Conservation (phyloP, 2,888 invertebrate genomes). For the Bombylius major region DNA sequence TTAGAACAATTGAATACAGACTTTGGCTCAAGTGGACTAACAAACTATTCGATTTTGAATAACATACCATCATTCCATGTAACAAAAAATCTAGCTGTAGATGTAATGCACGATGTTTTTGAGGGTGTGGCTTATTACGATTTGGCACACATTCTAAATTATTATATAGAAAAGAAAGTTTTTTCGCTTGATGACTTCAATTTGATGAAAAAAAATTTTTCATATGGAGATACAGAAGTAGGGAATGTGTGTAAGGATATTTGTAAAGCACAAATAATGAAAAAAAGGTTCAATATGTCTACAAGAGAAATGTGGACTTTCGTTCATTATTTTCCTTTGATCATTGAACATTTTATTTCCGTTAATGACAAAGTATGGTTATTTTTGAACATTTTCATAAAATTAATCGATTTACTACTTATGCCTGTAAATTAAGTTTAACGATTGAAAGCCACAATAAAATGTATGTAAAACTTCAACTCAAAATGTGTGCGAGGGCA, state of each 20-base stretch:
- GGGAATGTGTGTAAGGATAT: slow-evolving; percentile 9
- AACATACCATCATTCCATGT: slow-evolving; percentile 9
- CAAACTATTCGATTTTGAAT: slow-evolving; percentile 6
- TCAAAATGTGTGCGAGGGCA: neutral
- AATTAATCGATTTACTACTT: slow-evolving; percentile 6
- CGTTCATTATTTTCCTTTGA: slow-evolving; percentile 10
- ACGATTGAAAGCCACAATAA: too few relatives aligned
- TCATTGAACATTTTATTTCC: slow-evolving; percentile 10
- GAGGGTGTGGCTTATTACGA: slow-evolving; percentile 8
- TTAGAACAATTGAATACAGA: neutral
- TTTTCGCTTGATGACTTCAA: slow-evolving; percentile 11
- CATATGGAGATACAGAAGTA: slow-evolving; percentile 12
- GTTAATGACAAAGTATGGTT: slow-evolving; percentile 9
- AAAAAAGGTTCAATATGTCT: slow-evolving; percentile 8
- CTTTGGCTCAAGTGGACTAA: neutral
- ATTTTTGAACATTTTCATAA: slow-evolving; percentile 6
- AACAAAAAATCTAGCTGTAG: slow-evolving; percentile 7
- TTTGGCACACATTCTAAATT: slow-evolving; percentile 4
- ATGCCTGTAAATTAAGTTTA: neutral
- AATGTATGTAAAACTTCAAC: neutral
- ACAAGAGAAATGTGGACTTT: slow-evolving; percentile 14
- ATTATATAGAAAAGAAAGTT: slow-evolving; percentile 8
- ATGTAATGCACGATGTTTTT: slow-evolving; percentile 12
- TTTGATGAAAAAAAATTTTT: slow-evolving; percentile 9
- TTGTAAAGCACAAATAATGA: slow-evolving; percentile 1